Conservation (phyloP, 2,797 vertebrate species). For the Poeciliopsis paucimaculata region DNA sequence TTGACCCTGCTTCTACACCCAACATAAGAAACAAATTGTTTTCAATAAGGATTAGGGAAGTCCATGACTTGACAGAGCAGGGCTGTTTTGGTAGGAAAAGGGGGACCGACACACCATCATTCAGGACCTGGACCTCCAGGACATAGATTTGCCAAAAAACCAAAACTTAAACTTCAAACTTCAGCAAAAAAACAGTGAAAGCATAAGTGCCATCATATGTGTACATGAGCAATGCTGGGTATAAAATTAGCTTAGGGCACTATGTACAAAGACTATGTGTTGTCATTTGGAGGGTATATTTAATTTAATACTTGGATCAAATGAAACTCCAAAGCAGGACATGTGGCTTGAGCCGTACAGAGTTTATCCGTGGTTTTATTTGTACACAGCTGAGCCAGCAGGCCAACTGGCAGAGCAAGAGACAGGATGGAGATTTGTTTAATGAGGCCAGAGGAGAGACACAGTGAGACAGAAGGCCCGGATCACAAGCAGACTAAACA, state of each 20-base stretch:
- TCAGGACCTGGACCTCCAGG: background rate
- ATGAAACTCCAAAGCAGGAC: conserved; percentile 34
- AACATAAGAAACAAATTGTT: background rate
- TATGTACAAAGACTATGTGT: background rate
- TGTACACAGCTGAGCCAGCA: conserved; percentile 58
- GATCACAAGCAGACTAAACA: conserved; percentile 65
- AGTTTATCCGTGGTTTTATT: conserved; percentile 63
- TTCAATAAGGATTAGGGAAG: background rate
- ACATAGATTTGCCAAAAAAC: background rate
- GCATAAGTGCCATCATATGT: background rate
- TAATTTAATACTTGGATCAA: conserved; percentile 15
- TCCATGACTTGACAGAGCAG: background rate
- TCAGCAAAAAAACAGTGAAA: background rate
- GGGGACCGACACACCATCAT: background rate
- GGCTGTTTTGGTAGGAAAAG: background rate
- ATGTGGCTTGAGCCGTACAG: conserved; percentile 40
- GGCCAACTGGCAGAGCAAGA: conserved; percentile 58
- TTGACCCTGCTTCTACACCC: background rate
- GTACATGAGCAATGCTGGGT: background rate
- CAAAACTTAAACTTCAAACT: background rate
- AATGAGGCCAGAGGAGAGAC: conserved; percentile 52
- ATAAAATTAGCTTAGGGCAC: background rate
- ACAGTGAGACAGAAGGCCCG: conserved; percentile 42
- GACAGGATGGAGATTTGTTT: conserved; percentile 64
- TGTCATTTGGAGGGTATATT: background rate